These are phyloP conservation scores for Brachyopa scutellaris DNA, from an alignment of 2,888 invertebrate species.

Conservation along the genomic window DNA sequence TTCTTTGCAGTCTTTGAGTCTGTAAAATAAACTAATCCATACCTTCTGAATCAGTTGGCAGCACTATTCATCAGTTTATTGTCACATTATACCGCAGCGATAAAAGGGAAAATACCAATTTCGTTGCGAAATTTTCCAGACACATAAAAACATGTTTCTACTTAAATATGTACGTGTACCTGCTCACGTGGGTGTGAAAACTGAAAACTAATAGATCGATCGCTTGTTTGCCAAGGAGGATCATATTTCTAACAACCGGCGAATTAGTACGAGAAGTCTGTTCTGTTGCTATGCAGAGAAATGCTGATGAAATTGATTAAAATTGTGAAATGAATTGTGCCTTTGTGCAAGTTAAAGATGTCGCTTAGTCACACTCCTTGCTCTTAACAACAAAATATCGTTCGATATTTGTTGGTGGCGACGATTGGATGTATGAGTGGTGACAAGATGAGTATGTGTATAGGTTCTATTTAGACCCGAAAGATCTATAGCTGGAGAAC, in stretches of 20 bases:
- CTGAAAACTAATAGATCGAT: not conserved
- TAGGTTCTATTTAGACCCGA: not conserved
- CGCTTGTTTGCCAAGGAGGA: not conserved
- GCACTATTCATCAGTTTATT: too few relatives aligned
- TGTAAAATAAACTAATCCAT: too few relatives aligned
- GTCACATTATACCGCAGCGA: too few relatives aligned
- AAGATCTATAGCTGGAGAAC: slow-evolving; percentile 61
- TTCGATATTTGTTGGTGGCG: not conserved
- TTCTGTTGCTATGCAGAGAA: slow-evolving; percentile 48
- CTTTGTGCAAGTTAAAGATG: slow-evolving; percentile 35
- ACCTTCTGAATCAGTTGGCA: too few relatives aligned
- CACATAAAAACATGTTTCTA: not conserved
- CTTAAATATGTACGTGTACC: not conserved
- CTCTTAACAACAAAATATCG: not conserved
- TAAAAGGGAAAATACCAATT: too few relatives aligned
- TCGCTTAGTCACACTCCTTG: slow-evolving; percentile 38
- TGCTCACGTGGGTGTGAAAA: not conserved
- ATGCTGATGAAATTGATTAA: slow-evolving; percentile 56
- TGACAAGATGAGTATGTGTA: not conserved
- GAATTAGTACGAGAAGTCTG: not conserved
- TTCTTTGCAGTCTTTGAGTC: too few relatives aligned
- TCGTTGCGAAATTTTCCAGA: too few relatives aligned
- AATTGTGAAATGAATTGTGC: slow-evolving; percentile 50
- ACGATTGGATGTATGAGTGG: not conserved
- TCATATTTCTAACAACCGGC: not conserved